Conservation (phyloP, 2,797 vertebrate genomes). For the Pagetopsis macropterus region DNA sequence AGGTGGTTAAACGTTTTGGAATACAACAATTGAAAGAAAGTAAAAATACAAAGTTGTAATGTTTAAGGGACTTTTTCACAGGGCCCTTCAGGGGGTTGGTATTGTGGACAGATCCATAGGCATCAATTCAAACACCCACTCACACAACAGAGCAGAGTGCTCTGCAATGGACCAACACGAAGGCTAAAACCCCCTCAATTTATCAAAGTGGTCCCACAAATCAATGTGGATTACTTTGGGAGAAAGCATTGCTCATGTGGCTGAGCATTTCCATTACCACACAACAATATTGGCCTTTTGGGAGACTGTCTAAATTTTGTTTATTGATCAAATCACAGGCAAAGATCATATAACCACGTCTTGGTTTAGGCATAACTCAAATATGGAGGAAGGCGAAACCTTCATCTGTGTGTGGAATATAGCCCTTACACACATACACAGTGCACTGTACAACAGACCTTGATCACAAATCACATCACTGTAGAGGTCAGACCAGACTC, state of each 20-base stretch:
- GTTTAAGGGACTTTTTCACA: background rate
- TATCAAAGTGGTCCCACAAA: slow-evolving; percentile 82
- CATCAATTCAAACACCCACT: slow-evolving; percentile 34
- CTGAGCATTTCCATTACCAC: slow-evolving; percentile 78
- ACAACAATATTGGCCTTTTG: slow-evolving; percentile 77
- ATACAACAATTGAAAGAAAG: background rate
- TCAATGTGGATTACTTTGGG: slow-evolving; percentile 84
- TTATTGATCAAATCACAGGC: slow-evolving; percentile 76
- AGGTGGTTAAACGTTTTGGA: slow-evolving; percentile 1
- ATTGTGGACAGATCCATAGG: slow-evolving; percentile 27
- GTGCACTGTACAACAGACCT: slow-evolving; percentile 17
- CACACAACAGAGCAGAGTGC: slow-evolving; percentile 39
- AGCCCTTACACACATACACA: slow-evolving; percentile 8
- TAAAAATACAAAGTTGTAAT: background rate
- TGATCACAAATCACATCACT: slow-evolving; percentile 38
- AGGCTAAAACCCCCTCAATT: slow-evolving; percentile 80
- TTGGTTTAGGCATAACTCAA: slow-evolving; percentile 65
- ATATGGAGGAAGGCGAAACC: slow-evolving; percentile 51
- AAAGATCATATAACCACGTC: slow-evolving; percentile 68
- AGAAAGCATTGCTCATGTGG: slow-evolving; percentile 75
- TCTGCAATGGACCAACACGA: slow-evolving; percentile 53
- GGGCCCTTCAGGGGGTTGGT: background rate
- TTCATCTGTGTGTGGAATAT: slow-evolving; percentile 37
- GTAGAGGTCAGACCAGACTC: slow-evolving; percentile 66
- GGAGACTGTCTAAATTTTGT: slow-evolving; percentile 78